A percentile compares a stretch with the other conserved stretches of the same genome.
Evolutionary conservation across 1,140 invertebrate genomes (phyloP).

Genomic region (Nilaparvata lugens): DNA sequence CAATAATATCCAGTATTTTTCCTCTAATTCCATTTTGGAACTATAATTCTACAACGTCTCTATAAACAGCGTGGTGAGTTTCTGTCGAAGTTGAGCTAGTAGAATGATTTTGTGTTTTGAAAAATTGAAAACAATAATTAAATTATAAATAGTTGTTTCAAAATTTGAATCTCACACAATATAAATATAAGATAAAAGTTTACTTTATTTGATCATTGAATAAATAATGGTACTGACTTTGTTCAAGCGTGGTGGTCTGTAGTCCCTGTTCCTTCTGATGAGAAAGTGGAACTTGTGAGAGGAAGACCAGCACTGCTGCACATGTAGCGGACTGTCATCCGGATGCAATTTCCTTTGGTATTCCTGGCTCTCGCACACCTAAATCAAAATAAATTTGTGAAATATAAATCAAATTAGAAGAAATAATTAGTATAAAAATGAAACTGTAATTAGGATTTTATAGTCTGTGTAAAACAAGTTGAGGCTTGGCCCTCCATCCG

Average conservation of each 20-base stretch:
- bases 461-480: no score
- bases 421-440: no score
- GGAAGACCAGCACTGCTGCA: constrained; percentile 64
- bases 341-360: constrained; percentile 79
- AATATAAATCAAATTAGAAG: not conserved
- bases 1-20: not conserved
- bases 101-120: no score
- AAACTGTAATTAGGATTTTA: no score
- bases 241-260: constrained; percentile 48
- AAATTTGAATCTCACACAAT: not conserved
- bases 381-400: constrained; percentile 13
- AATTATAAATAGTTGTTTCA: not conserved
- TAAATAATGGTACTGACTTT: constrained; percentile 32
- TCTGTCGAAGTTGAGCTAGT: no score
- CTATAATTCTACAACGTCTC: not conserved
- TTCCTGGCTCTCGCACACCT: constrained; percentile 55
- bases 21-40: not conserved
- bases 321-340: constrained; percentile 73
- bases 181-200: not conserved
- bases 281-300: constrained; percentile 61
- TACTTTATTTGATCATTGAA: not conserved
- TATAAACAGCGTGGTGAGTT: no score
- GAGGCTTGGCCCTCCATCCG: no score
- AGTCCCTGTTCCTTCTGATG: constrained; percentile 65
- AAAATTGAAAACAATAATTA: no score